Conservation (phyloP, 1,140 invertebrate genomes). For the Cardiocondyla obscurior region DNA sequence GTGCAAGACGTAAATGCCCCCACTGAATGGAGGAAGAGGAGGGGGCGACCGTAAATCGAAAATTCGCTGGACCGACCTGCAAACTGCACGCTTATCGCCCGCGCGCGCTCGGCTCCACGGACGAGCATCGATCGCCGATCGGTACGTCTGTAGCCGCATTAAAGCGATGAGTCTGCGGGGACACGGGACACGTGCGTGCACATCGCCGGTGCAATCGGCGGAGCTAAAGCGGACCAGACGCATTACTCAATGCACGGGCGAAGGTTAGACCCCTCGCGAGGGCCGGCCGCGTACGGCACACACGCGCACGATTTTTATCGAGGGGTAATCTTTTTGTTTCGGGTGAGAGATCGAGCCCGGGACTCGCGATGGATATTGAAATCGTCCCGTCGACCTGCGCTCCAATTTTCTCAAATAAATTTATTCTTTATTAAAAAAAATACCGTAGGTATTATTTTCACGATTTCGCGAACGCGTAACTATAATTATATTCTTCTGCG, state of each 20-base stretch:
- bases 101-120: no score
- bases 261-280: constrained; percentile 45
- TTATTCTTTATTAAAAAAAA: no score
- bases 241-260: constrained; percentile 63
- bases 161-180: constrained; percentile 67
- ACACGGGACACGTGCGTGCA: constrained; percentile 44
- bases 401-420: neutral
- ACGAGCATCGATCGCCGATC: constrained; percentile 46
- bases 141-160: constrained; percentile 53
- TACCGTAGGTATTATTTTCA: neutral
- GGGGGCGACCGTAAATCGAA: neutral
- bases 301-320: constrained; percentile 16
- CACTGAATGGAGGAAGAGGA: neutral
- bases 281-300: constrained; percentile 16
- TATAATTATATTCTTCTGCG: neutral
- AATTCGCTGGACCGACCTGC: constrained; percentile 5
- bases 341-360: neutral
- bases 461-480: neutral
- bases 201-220: constrained; percentile 13
- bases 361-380: neutral
- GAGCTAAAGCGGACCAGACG: constrained; percentile 64
- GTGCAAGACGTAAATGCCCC: neutral
- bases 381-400: neutral
- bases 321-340: neutral
- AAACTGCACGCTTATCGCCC: constrained; percentile 12